Conservation (phyloP, 2,888 invertebrate genomes). For the Alloplasta piceator region DNA sequence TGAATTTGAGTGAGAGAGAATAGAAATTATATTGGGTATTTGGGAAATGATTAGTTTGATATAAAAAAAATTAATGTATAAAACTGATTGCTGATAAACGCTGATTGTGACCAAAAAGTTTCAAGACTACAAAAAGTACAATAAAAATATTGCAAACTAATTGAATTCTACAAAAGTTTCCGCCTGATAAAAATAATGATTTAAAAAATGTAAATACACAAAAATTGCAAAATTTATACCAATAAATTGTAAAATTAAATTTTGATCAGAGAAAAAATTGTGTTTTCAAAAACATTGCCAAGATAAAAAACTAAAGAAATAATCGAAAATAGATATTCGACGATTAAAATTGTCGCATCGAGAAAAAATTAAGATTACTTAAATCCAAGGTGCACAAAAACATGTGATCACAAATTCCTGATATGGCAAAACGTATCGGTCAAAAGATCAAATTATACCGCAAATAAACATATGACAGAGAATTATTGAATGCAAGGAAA, state of each 20-base stretch:
- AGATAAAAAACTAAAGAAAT: background rate
- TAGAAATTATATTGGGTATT: no score
- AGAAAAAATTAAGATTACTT: no score
- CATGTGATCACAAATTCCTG: no score
- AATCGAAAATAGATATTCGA: background rate
- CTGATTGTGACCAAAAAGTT: conserved; percentile 30
- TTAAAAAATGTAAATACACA: background rate
- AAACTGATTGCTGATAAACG: background rate
- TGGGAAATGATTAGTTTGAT: no score
- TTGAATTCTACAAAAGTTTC: conserved; percentile 5
- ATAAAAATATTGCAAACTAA: conserved; percentile 14
- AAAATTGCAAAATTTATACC: background rate
- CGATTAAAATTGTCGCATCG: no score
- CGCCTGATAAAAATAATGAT: background rate
- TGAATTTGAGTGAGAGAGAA: no score
- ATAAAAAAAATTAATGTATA: background rate
- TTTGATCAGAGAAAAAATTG: background rate
- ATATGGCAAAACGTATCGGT: no score
- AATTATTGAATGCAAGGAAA: no score
- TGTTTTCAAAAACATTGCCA: background rate
- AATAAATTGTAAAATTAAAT: background rate
- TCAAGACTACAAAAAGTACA: conserved; percentile 33
- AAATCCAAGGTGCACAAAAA: no score
- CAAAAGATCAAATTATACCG: no score
- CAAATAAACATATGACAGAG: no score